Conservation (phyloP, 2,113 vertebrate species). For the Ptychochromis oligacanthus region DNA sequence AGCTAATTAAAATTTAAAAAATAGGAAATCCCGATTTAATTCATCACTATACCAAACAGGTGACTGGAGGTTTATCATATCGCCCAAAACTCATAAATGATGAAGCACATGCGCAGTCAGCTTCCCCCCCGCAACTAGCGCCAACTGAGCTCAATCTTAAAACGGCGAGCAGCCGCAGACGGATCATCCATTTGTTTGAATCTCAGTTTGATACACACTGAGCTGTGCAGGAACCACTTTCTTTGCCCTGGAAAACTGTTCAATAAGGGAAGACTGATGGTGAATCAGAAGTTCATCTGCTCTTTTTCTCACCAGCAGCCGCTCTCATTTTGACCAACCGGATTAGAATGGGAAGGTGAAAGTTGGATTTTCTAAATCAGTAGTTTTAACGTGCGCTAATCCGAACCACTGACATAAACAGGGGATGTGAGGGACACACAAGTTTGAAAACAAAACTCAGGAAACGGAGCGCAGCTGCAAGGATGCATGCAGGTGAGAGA, state of each 20-base stretch:
- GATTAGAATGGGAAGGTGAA: constrained; percentile 59
- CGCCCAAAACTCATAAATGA: constrained; percentile 5
- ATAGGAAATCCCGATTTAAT: constrained; percentile 4
- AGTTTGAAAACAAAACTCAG: constrained; percentile 28
- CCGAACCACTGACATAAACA: background rate
- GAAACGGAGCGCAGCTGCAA: constrained; percentile 29
- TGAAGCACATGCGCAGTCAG: constrained; percentile 57
- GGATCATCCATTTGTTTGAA: constrained; percentile 32
- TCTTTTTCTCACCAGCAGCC: constrained; percentile 1
- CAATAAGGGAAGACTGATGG: background rate
- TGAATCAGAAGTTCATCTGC: constrained; percentile 6
- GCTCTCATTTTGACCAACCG: constrained; percentile 15
- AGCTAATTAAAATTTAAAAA: constrained; percentile 8
- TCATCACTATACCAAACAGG: background rate
- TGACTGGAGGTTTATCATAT: background rate
- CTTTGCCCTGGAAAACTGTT: background rate
- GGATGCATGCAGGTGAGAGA: constrained; percentile 70
- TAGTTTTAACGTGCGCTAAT: constrained; percentile 18
- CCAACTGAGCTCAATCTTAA: constrained; percentile 59
- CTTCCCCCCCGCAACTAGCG: constrained; percentile 18
- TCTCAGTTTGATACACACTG: background rate
- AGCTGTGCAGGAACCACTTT: background rate
- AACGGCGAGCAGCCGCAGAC: constrained; percentile 44
- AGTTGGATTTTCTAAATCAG: constrained; percentile 44
- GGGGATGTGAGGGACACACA: constrained; percentile 42